Evolutionary conservation across 2,797 vertebrate genomes (phyloP).

Genomic region (Zalophus californianus): DNA sequence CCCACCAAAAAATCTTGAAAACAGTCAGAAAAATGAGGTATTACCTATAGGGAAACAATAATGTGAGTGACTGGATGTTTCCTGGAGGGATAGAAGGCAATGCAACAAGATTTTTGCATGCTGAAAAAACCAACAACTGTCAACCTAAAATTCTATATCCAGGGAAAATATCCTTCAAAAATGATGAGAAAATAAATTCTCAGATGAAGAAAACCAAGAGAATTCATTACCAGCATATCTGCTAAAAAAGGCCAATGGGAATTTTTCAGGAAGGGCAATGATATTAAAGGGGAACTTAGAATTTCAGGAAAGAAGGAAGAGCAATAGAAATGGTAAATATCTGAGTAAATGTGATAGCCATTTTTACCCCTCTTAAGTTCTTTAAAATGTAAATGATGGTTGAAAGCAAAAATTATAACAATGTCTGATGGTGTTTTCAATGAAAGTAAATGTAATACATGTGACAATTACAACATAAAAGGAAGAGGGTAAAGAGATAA

Average conservation of each 20-base stretch:
- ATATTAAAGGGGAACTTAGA: not conserved
- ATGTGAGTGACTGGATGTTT: not conserved
- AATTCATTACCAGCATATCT: not conserved
- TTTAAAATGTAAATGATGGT: constrained; percentile 31
- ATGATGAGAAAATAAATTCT: constrained; percentile 24
- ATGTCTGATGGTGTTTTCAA: not conserved
- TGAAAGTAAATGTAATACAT: not conserved
- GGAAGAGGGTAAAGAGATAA: not conserved
- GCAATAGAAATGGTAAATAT: not conserved
- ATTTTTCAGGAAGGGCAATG: constrained; percentile 35
- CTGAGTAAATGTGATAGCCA: not conserved
- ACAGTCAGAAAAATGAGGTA: not conserved
- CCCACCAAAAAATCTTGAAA: constrained; percentile 2
- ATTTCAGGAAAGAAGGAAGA: constrained; percentile 5
- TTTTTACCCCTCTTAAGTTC: not conserved
- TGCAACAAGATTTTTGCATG: not conserved
- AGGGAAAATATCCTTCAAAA: constrained; percentile 45
- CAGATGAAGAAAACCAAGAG: not conserved
- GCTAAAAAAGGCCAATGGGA: not conserved
- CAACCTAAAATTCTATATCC: not conserved
- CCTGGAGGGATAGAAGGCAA: not conserved
- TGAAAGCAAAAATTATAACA: constrained; percentile 50
- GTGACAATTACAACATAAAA: constrained; percentile 23
- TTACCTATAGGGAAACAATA: not conserved
- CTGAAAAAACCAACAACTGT: not conserved